These are phyloP conservation scores for Holacanthus passer DNA, from an alignment of 2,113 vertebrate species.

Conservation along the genomic window DNA sequence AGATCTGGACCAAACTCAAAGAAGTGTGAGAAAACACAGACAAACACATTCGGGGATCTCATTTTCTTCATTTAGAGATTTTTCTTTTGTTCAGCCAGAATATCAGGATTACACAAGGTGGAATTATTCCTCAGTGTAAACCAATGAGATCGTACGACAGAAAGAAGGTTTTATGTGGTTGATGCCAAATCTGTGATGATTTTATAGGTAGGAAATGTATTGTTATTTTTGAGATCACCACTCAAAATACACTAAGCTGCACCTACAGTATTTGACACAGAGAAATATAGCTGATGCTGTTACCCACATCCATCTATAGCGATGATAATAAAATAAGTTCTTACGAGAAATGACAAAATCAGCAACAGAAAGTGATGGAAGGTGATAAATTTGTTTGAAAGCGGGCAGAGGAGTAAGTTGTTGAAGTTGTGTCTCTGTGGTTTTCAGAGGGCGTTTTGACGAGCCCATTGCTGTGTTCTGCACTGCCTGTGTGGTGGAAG, in stretches of 20 bases:
- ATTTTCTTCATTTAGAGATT: background rate
- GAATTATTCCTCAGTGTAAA: background rate
- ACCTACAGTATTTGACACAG: background rate
- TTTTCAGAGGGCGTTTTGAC: conserved; percentile 83
- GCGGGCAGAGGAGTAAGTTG: background rate
- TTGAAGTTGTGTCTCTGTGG: background rate
- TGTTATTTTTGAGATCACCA: background rate
- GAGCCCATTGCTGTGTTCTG: conserved; percentile 84
- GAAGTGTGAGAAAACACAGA: conserved; percentile 79
- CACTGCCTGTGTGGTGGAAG: conserved; percentile 88
- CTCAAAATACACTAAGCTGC: background rate
- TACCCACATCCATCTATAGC: no score
- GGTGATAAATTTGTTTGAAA: background rate
- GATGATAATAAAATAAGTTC: background rate
- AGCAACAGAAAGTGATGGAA: background rate
- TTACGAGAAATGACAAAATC: background rate
- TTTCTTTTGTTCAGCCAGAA: background rate
- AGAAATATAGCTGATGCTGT: background rate
- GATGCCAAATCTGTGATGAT: background rate
- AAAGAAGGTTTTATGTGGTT: background rate
- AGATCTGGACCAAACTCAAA: conserved; percentile 89
- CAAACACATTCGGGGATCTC: background rate
- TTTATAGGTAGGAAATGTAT: background rate
- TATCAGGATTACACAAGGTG: background rate
- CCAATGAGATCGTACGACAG: background rate